Evolutionary conservation across 37 sponge, comb jelly and placozoan species (phyloP).

Genomic region (Halisarca cf. caerulea): DNA sequence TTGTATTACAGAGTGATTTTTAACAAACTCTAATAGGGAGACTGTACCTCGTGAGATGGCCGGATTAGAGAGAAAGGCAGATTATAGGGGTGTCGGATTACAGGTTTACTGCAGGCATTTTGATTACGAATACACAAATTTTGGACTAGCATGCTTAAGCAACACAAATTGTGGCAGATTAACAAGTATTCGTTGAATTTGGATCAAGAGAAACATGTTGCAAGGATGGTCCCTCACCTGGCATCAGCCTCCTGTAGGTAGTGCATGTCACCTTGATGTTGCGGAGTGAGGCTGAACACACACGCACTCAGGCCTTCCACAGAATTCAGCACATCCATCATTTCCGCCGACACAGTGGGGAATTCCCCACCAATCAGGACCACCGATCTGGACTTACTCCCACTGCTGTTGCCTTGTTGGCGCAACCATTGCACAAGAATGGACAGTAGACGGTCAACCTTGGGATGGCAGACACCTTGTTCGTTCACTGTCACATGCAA

Average conservation of each 20-base stretch:
- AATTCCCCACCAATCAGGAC: conserved; percentile 63
- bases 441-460: conserved; percentile 31
- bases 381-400: conserved; percentile 41
- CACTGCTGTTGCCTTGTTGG: conserved; percentile 5
- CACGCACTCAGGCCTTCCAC: conserved; percentile 58
- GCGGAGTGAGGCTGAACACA: conserved; percentile 54
- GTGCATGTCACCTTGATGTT: conserved; percentile 11
- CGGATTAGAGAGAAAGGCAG: too few relatives aligned
- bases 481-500: conserved; percentile 1
- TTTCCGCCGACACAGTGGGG: conserved; percentile 58
- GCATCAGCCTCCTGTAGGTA: conserved; percentile 56
- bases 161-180: too few relatives aligned
- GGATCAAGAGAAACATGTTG: too few relatives aligned
- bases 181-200: too few relatives aligned
- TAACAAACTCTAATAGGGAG: too few relatives aligned
- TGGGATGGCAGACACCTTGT: conserved; percentile 46
- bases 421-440: conserved; percentile 27
- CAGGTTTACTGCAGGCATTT: too few relatives aligned
- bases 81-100: too few relatives aligned
- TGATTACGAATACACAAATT: too few relatives aligned
- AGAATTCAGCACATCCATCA: conserved; percentile 49
- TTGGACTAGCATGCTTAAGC: too few relatives aligned
- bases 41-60: too few relatives aligned
- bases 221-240: too few relatives aligned
- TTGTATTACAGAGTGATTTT: too few relatives aligned